A percentile compares a stretch with the other conserved stretches of the same genome.
Conservation (phyloP, 2,797 vertebrate species). For the Sarcophilus harrisii region DNA sequence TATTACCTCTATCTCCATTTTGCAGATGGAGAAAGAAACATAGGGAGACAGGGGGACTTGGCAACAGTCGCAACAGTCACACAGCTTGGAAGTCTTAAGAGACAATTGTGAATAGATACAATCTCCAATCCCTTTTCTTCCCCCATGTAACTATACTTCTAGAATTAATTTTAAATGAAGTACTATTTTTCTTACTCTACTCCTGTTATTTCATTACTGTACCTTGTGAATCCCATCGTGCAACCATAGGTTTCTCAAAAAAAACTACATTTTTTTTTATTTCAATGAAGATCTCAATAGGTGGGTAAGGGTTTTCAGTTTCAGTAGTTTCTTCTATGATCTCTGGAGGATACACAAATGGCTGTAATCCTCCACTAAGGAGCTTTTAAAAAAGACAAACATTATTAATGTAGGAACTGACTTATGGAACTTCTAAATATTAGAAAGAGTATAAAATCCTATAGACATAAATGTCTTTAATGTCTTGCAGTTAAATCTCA, state of each 20-base stretch:
- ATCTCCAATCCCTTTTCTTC: not conserved
- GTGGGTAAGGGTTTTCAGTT: constrained; percentile 75
- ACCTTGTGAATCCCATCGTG: constrained; percentile 91
- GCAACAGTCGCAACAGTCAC: too few species aligned
- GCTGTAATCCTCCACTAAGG: constrained; percentile 84
- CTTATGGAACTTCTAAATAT: not conserved
- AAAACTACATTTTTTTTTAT: constrained; percentile 87
- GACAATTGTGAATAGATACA: not conserved
- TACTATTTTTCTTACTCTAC: not conserved
- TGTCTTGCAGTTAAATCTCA: not conserved
- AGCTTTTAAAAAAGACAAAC: constrained; percentile 84
- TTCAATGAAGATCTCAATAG: constrained; percentile 85
- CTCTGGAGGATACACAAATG: constrained; percentile 84
- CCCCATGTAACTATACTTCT: not conserved
- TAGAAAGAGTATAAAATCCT: constrained; percentile 9
- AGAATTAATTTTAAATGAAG: not conserved
- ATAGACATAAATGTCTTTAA: constrained; percentile 17
- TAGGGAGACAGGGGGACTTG: not conserved
- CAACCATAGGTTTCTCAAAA: constrained; percentile 89
- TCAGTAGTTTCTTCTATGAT: constrained; percentile 56
- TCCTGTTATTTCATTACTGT: not conserved
- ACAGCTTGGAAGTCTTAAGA: not conserved
- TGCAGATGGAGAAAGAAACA: not conserved
- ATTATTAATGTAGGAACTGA: constrained; percentile 40
- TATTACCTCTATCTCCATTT: not conserved